These are phyloP conservation scores for Hemitrygon akajei DNA, from an alignment of 2,797 vertebrate genomes.

Conservation along the genomic window DNA sequence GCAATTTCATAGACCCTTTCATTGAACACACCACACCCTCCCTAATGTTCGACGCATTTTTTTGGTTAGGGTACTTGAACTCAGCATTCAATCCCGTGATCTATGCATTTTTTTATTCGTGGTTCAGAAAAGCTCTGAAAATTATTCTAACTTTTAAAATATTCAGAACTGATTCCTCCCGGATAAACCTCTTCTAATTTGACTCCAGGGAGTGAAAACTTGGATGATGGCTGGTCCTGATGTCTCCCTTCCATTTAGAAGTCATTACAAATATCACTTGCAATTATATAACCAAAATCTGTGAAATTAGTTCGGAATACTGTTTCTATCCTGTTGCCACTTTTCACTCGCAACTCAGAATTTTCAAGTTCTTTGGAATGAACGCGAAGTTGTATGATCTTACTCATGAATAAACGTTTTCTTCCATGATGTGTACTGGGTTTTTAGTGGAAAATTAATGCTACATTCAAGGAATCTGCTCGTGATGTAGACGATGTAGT, in stretches of 20 bases:
- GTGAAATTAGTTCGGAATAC: neutral
- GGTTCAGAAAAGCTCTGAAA: conserved; percentile 42
- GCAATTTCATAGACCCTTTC: conserved; percentile 42
- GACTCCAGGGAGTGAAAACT: neutral
- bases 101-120: conserved; percentile 43
- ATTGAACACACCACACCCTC: conserved; percentile 38
- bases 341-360: neutral
- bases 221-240: neutral
- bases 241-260: too few species aligned
- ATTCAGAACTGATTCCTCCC: conserved; percentile 29
- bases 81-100: conserved; percentile 43
- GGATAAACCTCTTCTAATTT: conserved; percentile 27
- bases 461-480: neutral
- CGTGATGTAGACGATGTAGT: neutral
- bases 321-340: neutral
- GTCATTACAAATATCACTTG: neutral
- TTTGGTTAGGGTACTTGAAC: conserved; percentile 43
- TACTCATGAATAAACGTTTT: neutral
- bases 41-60: conserved; percentile 38
- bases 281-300: neutral
- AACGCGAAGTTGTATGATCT: neutral
- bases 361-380: conserved; percentile 1
- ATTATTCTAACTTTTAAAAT: conserved; percentile 38
- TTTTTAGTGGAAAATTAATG: neutral
- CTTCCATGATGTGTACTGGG: neutral